These are phyloP conservation scores for Ficedula albicollis DNA, from an alignment of 2,797 vertebrate genomes.

Conservation along the genomic window DNA sequence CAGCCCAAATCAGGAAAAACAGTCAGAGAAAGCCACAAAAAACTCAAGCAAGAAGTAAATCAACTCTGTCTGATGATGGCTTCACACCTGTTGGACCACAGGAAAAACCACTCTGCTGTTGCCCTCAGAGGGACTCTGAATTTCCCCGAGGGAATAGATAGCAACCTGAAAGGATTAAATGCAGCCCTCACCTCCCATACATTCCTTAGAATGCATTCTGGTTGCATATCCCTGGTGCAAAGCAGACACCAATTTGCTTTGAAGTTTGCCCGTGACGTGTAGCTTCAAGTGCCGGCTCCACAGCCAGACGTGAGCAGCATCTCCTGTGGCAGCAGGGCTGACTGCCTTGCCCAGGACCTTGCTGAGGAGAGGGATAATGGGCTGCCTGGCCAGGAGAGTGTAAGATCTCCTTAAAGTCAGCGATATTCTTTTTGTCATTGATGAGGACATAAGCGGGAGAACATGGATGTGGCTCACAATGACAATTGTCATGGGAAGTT, in stretches of 20 bases:
- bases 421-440: constrained; percentile 63
- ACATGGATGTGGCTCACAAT: constrained; percentile 12
- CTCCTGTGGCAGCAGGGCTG: not conserved
- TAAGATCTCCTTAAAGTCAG: constrained; percentile 62
- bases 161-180: not conserved
- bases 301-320: not conserved
- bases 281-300: not conserved
- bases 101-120: accelerated
- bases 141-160: not conserved
- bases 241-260: not conserved
- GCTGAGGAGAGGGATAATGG: constrained; percentile 13
- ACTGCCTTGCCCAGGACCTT: not conserved
- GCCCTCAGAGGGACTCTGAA: accelerated
- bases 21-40: not conserved
- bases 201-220: not conserved
- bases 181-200: not conserved
- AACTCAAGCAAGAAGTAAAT: not conserved
- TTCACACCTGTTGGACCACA: not conserved
- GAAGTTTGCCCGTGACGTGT: accelerated
- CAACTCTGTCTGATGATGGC: not conserved
- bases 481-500: constrained; percentile 61
- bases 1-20: not conserved
- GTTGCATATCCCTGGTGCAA: not conserved
- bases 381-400: not conserved
- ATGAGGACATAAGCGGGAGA: constrained; percentile 58